Percentiles rank a stretch among this genome's conserved stretches.
Evolutionary conservation across 2,888 invertebrate species (phyloP).

Genomic region (Branchipolynoe longqiensis): DNA sequence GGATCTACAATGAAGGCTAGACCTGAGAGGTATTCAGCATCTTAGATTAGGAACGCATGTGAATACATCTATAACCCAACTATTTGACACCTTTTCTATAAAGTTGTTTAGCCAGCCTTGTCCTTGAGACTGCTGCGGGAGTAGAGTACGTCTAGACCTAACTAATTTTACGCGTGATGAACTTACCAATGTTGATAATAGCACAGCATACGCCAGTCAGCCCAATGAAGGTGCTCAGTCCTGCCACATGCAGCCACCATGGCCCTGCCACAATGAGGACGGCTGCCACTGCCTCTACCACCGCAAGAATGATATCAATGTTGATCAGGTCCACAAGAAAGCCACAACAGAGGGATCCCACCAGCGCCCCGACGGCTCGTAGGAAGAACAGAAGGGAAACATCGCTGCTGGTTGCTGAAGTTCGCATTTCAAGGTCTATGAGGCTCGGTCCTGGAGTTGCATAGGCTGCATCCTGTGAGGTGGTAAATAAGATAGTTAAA

Average conservation of each 20-base stretch:
- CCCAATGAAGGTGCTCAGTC: not conserved
- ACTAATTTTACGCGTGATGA: too few species aligned
- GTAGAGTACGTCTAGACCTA: too few species aligned
- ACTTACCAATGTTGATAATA: constrained; percentile 26
- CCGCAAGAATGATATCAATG: not conserved
- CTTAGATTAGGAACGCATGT: too few species aligned
- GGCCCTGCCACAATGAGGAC: not conserved
- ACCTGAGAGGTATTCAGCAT: too few species aligned
- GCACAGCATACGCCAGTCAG: not conserved
- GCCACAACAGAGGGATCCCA: constrained; percentile 2
- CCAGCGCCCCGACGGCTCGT: not conserved
- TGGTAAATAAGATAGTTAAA: too few species aligned
- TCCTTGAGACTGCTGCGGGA: too few species aligned
- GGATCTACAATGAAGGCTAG: too few species aligned
- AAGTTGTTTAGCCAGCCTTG: too few species aligned
- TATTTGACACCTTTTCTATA: too few species aligned
- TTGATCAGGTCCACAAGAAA: constrained; percentile 11
- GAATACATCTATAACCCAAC: too few species aligned
- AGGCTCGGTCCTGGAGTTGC: not conserved
- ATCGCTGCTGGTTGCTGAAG: not conserved
- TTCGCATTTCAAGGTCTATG: constrained; percentile 48
- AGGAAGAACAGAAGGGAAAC: constrained; percentile 28
- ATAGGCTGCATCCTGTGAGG: constrained; percentile 23
- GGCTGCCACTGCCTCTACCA: not conserved
- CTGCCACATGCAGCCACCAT: constrained; percentile 1